A percentile compares a stretch with the other conserved stretches of the same genome.
These are phyloP conservation scores for Antedon bifida DNA, from an alignment of 35 echinoderm and acorn worm genomes.

Conservation along the genomic window DNA sequence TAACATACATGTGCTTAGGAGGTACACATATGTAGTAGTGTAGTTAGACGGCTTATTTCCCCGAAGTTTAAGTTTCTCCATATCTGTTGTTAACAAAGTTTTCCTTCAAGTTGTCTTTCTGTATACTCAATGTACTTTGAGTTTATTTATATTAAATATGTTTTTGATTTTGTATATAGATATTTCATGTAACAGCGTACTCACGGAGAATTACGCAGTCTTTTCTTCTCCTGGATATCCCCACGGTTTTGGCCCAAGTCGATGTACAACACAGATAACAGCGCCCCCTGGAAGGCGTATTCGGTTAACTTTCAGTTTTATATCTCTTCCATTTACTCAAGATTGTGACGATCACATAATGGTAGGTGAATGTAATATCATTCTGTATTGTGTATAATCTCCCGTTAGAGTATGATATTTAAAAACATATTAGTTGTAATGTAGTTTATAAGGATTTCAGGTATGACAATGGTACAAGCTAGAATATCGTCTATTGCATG, in stretches of 20 bases:
- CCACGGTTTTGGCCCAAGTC: not conserved
- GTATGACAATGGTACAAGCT: too few relatives aligned
- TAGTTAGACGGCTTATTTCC: too few relatives aligned
- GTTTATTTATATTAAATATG: too few relatives aligned
- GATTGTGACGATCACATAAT: not conserved
- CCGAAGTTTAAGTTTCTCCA: too few relatives aligned
- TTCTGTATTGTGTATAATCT: not conserved
- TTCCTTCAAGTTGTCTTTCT: too few relatives aligned
- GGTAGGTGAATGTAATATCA: not conserved
- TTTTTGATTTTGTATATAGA: not conserved
- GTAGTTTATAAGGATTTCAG: too few relatives aligned
- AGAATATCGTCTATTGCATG: too few relatives aligned
- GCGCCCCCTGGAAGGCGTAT: not conserved
- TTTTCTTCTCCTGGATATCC: not conserved
- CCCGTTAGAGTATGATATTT: not conserved
- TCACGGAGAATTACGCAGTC: not conserved
- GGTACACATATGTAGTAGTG: not conserved
- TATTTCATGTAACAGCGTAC: not conserved
- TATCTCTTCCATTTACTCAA: not conserved
- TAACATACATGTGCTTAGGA: too few relatives aligned
- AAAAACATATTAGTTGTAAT: too few relatives aligned
- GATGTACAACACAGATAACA: not conserved
- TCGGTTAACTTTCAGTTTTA: not conserved
- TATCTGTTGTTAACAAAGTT: too few relatives aligned
- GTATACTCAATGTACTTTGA: too few relatives aligned